Evolutionary conservation across 2,113 vertebrate species (phyloP).

Genomic region (Labeo rohita): DNA sequence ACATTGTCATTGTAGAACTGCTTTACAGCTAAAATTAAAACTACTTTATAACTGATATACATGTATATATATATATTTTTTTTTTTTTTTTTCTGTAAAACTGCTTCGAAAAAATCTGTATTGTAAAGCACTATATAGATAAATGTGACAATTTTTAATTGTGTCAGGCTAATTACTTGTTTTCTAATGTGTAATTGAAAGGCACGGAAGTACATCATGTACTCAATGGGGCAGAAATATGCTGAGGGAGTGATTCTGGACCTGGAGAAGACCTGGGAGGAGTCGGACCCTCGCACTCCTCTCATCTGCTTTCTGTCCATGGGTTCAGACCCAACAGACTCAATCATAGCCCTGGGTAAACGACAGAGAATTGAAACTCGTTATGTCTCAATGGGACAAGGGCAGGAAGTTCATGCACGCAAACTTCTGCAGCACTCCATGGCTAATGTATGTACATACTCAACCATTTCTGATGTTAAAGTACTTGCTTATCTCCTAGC

Average conservation of each 20-base stretch:
- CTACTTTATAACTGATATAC: background rate
- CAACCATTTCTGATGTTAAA: background rate
- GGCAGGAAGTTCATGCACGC: conserved; percentile 89
- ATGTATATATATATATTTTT: too few relatives aligned
- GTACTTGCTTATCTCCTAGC: background rate
- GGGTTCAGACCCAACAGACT: conserved; percentile 94
- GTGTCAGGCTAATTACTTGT: background rate
- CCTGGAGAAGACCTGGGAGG: conserved; percentile 92
- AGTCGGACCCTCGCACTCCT: conserved; percentile 87
- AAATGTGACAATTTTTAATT: background rate
- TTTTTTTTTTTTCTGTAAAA: background rate
- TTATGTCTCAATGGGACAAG: conserved; percentile 96
- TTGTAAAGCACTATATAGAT: background rate
- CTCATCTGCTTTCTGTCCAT: conserved; percentile 95
- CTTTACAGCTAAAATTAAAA: background rate
- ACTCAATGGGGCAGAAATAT: conserved; percentile 88
- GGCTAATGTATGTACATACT: conserved; percentile 80
- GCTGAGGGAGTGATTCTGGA: conserved; percentile 87
- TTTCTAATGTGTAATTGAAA: conserved; percentile 54
- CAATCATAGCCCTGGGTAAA: conserved; percentile 90
- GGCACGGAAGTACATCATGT: conserved; percentile 92
- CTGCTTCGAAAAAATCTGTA: background rate
- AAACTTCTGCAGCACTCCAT: conserved; percentile 91
- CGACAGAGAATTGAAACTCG: conserved; percentile 84
- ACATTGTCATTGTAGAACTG: background rate